Conservation (phyloP, 2,888 invertebrate genomes). For the Erebia palarica region DNA sequence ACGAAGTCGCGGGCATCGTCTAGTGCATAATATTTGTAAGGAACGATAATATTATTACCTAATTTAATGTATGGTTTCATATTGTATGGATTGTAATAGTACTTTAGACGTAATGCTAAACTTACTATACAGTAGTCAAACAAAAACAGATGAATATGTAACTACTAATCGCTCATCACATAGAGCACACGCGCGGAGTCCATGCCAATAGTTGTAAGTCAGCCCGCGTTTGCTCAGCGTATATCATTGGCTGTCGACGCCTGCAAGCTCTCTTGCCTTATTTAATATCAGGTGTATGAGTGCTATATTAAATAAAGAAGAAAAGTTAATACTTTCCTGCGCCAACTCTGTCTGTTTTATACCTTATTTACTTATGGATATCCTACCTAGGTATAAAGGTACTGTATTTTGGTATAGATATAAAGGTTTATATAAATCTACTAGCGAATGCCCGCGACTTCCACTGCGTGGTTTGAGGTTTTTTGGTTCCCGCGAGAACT, state of each 20-base stretch:
- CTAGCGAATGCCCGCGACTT: too few relatives aligned
- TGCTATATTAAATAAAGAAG: slow-evolving; percentile 40
- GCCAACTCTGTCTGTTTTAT: slow-evolving; percentile 20
- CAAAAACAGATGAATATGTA: too few relatives aligned
- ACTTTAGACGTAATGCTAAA: too few relatives aligned
- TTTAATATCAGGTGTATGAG: slow-evolving; percentile 47
- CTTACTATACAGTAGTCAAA: too few relatives aligned
- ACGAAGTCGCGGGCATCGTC: too few relatives aligned
- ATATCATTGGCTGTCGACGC: slow-evolving; percentile 78
- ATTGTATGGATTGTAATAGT: too few relatives aligned
- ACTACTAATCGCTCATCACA: slow-evolving; percentile 37
- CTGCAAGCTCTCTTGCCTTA: slow-evolving; percentile 56
- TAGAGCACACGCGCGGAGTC: slow-evolving; percentile 49
- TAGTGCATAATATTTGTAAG: too few relatives aligned
- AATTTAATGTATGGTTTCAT: too few relatives aligned
- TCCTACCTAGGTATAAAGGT: background rate
- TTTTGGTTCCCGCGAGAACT: too few relatives aligned
- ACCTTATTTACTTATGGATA: slow-evolving; percentile 16
- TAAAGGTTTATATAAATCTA: too few relatives aligned
- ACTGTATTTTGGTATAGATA: background rate
- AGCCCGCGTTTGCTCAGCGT: slow-evolving; percentile 73
- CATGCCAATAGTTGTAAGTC: slow-evolving; percentile 74
- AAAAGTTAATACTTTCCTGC: slow-evolving; percentile 34
- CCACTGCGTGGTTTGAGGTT: too few relatives aligned
- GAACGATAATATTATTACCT: too few relatives aligned